phyloP scores from a whole-genome alignment of 2,113 vertebrate species.

The Boleophthalmus pectinirostris region DNA sequence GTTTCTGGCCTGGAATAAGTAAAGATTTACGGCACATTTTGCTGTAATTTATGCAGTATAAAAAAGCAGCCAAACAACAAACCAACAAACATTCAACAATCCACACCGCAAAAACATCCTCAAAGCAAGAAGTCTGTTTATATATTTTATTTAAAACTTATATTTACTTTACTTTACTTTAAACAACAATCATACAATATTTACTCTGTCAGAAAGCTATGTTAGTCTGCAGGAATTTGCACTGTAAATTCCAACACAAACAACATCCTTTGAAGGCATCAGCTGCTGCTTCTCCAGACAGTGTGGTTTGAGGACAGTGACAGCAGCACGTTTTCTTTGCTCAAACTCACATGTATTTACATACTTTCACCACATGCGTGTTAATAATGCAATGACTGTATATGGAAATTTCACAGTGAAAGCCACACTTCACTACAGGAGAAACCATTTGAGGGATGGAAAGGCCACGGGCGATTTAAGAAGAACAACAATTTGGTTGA shows the following conservation, averaged over 20 bases:
- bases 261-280: conserved; percentile 28
- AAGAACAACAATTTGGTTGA: conserved; percentile 60
- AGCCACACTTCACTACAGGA: conserved; percentile 47
- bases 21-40: no score
- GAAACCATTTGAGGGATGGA: conserved; percentile 59
- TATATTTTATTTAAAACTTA: not conserved
- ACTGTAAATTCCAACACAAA: conserved; percentile 30
- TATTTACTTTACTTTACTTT: not conserved
- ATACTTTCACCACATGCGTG: conserved; percentile 37
- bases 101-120: not conserved
- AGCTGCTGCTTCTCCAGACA: conserved; percentile 29
- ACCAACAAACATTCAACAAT: not conserved
- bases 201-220: not conserved
- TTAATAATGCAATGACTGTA: conserved; percentile 67
- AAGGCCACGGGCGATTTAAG: conserved; percentile 59
- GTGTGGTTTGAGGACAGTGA: conserved; percentile 37
- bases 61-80: not conserved
- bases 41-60: not conserved
- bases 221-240: conserved; percentile 13
- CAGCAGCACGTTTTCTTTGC: conserved; percentile 24
- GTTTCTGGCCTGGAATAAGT: no score
- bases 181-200: not conserved
- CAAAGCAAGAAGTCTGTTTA: not conserved
- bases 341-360: conserved; percentile 43
- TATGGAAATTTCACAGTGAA: conserved; percentile 57